Evolutionary conservation across 2,113 vertebrate genomes (phyloP).

Genomic region (Murina feae): DNA sequence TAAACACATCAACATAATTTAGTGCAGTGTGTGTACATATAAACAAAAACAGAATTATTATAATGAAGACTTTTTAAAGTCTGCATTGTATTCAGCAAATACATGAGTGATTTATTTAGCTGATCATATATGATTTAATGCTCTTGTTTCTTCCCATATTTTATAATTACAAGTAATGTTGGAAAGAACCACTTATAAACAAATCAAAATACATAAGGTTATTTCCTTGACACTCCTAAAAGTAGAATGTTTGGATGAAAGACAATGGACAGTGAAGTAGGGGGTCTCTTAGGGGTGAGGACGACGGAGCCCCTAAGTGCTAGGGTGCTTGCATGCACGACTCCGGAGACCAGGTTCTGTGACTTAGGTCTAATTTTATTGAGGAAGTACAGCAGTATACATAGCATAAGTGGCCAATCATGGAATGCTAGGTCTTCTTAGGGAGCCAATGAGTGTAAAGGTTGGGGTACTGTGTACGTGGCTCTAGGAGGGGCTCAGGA

Average conservation of each 20-base stretch:
- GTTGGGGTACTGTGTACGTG: too few species aligned
- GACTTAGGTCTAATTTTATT: too few species aligned
- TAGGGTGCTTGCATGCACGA: too few species aligned
- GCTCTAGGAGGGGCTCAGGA: too few species aligned
- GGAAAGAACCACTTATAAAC: background rate
- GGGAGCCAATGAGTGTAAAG: too few species aligned
- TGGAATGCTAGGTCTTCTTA: too few species aligned
- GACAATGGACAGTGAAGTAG: background rate
- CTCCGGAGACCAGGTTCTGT: too few species aligned
- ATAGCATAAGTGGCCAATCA: too few species aligned
- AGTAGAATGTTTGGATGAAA: background rate
- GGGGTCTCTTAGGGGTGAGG: too few species aligned
- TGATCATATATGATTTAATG: background rate
- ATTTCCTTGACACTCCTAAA: background rate
- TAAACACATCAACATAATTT: background rate
- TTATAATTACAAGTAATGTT: conserved; percentile 2
- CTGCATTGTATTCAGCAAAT: background rate
- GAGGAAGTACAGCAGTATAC: too few species aligned
- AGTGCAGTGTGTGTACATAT: background rate
- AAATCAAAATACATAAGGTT: background rate
- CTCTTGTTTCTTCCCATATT: background rate
- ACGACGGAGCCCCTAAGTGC: too few species aligned
- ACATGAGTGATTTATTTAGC: background rate
- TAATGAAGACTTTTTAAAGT: background rate
- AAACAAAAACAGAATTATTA: background rate